Evolutionary conservation across 1,140 invertebrate genomes (phyloP), one percentile per base, ranked within the genome.

Genomic region (Euura lappo): DNA sequence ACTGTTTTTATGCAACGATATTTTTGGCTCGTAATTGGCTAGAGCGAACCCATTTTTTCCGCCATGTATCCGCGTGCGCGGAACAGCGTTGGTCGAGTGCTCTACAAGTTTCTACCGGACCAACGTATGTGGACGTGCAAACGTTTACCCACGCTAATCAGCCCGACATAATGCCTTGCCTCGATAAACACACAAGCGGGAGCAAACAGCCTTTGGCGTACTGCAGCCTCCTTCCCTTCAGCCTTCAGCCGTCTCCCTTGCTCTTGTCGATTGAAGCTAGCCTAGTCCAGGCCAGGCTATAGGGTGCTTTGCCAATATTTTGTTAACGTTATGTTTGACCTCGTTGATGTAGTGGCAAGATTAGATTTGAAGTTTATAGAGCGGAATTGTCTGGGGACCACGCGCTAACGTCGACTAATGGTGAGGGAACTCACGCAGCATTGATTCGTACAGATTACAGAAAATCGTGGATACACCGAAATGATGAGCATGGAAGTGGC

Each of bases 341-440:
- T 76, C 44, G 70, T 79, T 79, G 83, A 84, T 83, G 85, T 83
- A 83, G 79, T 81, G 82, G 82, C 81, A 82, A 85, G 84, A 87
- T 87, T 86, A 83, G 85, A 87, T 87, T 87, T 85, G 80, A 83
- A 85, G 81, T 86, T 87, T 85, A 87, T 86, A 84, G 85, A 82
- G 85, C 81, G 84, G 85, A 87, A 87, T 83, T 86, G 75, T 80
- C 84, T 84, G 72, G 76, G 78, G 78, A 68, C 71, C 72, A 71
- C 75, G 69, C 72, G 43, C 73, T 60, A 60, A 28, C 28, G 28
- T 28, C 28, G 28, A 28, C 28, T 60, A 60, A 60, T n/a, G 13
- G 51, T n/a, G 51, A 60, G 8, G 51, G 51, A 60, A 64, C 8
- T 13, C 60, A 13, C 60, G 60, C 8, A 10, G 60, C 60, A 64